Evolutionary conservation across 2,113 vertebrate genomes (phyloP), one percentile per base, ranked within the genome.

Genomic region (Pterocles burchelli): DNA sequence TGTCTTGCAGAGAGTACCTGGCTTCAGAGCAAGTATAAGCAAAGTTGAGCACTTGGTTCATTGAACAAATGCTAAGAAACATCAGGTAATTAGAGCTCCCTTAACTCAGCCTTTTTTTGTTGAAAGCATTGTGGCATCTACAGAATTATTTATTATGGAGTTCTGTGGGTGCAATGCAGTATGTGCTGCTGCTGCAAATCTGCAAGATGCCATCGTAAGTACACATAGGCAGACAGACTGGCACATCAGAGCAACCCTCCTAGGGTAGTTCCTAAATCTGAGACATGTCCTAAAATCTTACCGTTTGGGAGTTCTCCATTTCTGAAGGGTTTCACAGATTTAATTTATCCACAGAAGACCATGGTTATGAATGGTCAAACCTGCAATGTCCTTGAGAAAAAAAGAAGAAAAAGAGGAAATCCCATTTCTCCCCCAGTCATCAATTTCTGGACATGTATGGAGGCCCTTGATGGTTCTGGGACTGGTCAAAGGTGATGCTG

Each of bases 391-490:
- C 71, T 62, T 29, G 49, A 7, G 10, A 55, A 84, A 58, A 20
- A 65, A 65, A 41, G 29, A 43, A 43, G 19, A 52, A 77, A 66
- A 34, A 62, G 29, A 65, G 3, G 5, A 90, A 90, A 84, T 36
- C 7, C 28, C 16, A 13, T 66, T 85, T 88, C 22, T 63, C 2
- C 3, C 9, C 16, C 29, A 34, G 1, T 33, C 46, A 31, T n/a
- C 26, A 7, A 29, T 83, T 88, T 6, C 43, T 63, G 59, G 16
- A 26, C 1, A 0, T 4, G 10, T 49, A 34, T 13, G 0, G 3
- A 77, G 19, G 63, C 8, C 19, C 36, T 74, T 67, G 18, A 51
- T 72, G 6, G 3, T 59, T 91, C 36, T 67, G 13, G 33, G 4
- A 16, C 48, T 65, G 11, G 17, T 38, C 20, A 72, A 80, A 57